A percentile compares a stretch with the other conserved stretches of the same genome.
These are phyloP conservation scores for Syngnathus floridae DNA, from an alignment of 2,113 vertebrate species.

Conservation along the genomic window DNA sequence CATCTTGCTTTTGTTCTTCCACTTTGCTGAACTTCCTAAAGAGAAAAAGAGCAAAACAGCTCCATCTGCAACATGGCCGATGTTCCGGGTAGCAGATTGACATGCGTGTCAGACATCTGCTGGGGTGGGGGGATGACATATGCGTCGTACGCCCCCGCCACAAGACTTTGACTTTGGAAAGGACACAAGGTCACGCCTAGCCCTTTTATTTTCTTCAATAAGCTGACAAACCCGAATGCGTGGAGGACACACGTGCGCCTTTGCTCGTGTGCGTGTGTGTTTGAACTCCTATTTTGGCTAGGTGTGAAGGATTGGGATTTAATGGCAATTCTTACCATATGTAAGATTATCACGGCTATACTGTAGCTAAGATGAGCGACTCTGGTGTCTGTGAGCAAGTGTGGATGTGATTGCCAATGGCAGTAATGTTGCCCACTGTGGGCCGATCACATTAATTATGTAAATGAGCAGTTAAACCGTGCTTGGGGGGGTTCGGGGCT, in stretches of 20 bases:
- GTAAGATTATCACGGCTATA: too few species aligned
- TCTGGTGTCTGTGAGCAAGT: neutral
- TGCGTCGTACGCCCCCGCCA: conserved; percentile 38
- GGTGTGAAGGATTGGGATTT: too few species aligned
- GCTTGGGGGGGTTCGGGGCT: neutral
- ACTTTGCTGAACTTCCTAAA: conserved; percentile 7
- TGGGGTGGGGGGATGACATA: conserved; percentile 62
- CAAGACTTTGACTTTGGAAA: neutral
- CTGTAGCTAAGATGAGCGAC: neutral
- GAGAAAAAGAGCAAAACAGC: neutral
- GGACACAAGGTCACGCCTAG: neutral
- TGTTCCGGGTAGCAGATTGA: conserved; percentile 20
- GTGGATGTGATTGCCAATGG: conserved; percentile 61
- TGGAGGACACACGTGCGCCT: too few species aligned
- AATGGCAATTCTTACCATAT: too few species aligned
- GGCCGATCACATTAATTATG: conserved; percentile 83
- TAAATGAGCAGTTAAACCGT: conserved; percentile 63
- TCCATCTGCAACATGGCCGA: conserved; percentile 9
- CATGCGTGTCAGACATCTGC: conserved; percentile 67
- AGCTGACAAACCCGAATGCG: too few species aligned
- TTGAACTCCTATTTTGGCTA: too few species aligned
- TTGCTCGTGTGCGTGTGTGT: too few species aligned
- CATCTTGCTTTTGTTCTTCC: neutral
- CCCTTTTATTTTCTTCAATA: too few species aligned
- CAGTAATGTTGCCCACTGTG: conserved; percentile 55